Base-by-base conservation (phyloP, 2,797 vertebrate genomes). In the Philypnodon macrostomus region DNA sequence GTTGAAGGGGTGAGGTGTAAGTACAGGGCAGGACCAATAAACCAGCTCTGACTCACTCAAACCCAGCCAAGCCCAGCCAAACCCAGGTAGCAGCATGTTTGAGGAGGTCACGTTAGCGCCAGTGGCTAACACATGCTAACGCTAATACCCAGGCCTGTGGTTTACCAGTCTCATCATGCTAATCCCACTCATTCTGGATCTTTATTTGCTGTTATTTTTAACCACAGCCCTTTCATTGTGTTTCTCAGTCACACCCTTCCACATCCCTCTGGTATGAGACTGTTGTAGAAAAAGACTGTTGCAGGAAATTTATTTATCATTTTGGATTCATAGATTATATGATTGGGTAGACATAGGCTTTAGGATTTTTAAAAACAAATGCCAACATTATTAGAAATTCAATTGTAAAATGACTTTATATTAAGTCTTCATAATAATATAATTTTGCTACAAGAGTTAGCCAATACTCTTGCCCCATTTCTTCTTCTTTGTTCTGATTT, bases 131-230 rank as follows among this genome's bases (percentile, higher is more conserved):
- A 47, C 46, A 41, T 17, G 32, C 42, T 27, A 29, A n/a, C 24
- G 33, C 41, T 39, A 23, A n/a, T n/a, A 12, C 30, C 35, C 23
- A n/a, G 45, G n/a, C 40, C n/a, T 73, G 77, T 1, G 70, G 75
- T 69, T 63, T 66, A 48, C 68, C 58, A 30, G 53, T 60, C 59
- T 70, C 66, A 79, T 78, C 73, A 55, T 60, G 51, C 67, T 66
- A 67, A 80, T 70, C 49, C 51, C 56, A 44, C 68, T 80, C 63
- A 64, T 81, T 85, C 74, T 46, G 64, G 38, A 64, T 53, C 71
- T 41, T 70, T 54, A 70, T 73, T 77, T 69, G 80, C 61, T 73
- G 74, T 84, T 86, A 85, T 88, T 86, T 86, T 87, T 82, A 89
- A 80, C 71, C 41, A 47, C 58, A 76, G 79, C 77, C 81, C 80